Conservation (phyloP, 2,113 vertebrate species). For the Dryoscopus gambensis region DNA sequence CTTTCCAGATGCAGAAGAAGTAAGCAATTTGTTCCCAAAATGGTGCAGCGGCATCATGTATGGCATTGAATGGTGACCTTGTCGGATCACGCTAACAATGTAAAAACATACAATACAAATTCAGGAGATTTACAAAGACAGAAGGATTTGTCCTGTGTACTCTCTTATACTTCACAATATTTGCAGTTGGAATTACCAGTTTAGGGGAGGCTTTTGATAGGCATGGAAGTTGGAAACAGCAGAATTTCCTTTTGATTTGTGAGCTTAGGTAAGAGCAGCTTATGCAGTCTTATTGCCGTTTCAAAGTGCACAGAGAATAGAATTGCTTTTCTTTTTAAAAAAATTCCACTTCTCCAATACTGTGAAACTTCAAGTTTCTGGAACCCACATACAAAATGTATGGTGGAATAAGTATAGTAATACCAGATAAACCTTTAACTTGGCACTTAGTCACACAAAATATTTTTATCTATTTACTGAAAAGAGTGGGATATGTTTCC, state of each 20-base stretch:
- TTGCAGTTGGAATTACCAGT: background rate
- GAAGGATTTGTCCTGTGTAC: background rate
- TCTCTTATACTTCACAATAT: background rate
- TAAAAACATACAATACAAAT: background rate
- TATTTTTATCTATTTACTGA: background rate
- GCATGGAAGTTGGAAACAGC: background rate
- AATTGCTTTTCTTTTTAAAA: background rate
- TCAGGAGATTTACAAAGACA: background rate
- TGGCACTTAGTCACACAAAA: background rate
- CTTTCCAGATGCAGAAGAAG: background rate
- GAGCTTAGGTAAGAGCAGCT: background rate
- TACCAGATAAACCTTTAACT: background rate
- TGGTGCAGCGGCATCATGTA: background rate
- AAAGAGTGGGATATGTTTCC: background rate
- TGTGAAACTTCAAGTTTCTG: background rate
- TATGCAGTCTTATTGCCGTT: background rate
- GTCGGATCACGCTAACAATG: background rate
- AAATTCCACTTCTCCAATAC: background rate
- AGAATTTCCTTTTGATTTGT: slow-evolving; percentile 2
- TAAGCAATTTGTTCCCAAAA: background rate
- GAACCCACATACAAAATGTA: background rate
- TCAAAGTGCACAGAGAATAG: background rate
- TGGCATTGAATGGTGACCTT: background rate
- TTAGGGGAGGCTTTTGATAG: background rate
- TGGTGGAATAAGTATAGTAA: background rate